Evolutionary conservation across 2,113 vertebrate species (phyloP), one percentile per base, ranked within the genome.

Genomic region (Anhinga anhinga): DNA sequence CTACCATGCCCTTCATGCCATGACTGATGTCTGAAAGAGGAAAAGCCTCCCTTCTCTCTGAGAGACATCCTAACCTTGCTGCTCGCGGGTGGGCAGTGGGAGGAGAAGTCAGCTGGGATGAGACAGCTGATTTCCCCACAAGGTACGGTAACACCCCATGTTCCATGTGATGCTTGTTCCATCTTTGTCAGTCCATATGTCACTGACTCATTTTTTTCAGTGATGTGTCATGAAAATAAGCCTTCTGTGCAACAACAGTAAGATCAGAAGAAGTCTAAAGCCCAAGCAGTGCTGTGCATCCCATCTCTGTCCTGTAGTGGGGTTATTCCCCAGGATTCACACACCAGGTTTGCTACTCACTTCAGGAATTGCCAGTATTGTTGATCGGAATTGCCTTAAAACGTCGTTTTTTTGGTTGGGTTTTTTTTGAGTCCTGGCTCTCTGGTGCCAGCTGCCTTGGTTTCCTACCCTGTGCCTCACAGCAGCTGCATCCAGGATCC

Each of bases 171-270:
- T 58, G 55, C 47, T 91, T 53, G 47, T 91, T 96, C 85, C 82
- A 15, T 62, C 85, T 88, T 69, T 0, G 1, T 90, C 96, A 72
- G 61, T 62, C 86, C 80, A 20, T 81, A 52, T 94, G 95, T 69
- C 49, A 61, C 38, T 95, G 96, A 96, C 63, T 97, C 93, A 79
- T 52, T 82, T 81, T 84, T 90, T 73, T 93, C 59, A 65, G 67
- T 71, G 76, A 1, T 3, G 58, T 69, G 66, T 90, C 47, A 65
- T 18, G 16, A 59, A 52, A 88, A 40, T 12, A 52, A 95, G 36
- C 30, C 55, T 93, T 59, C 40, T 74, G 49, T 85, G 58, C 40
- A 59, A 10, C 22, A 91, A 14, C 32, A 30, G n/a, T 40, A 40
- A 59, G 44, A 74, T 2, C 44, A 74, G 74, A 67, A 70, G 52